A percentile compares a stretch with the other conserved stretches of the same genome.
These are phyloP conservation scores for Bombus superbus DNA, from an alignment of 1,140 invertebrate genomes.

Conservation along the genomic window DNA sequence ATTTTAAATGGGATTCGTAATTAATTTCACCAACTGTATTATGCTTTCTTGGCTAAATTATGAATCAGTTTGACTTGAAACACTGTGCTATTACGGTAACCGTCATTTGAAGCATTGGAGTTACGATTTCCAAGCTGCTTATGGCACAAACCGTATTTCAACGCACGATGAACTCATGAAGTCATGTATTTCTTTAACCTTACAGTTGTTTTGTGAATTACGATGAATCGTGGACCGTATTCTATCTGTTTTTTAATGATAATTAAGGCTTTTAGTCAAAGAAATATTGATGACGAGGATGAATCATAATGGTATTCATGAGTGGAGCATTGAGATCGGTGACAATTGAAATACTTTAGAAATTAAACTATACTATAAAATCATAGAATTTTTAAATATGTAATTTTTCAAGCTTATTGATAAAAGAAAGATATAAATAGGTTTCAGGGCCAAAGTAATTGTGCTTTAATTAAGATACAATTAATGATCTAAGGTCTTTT, in stretches of 20 bases:
- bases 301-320: neutral
- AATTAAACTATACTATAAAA: neutral
- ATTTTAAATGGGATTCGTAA: conserved; percentile 24
- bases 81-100: neutral
- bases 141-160: neutral
- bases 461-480: neutral
- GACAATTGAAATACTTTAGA: neutral
- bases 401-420: neutral
- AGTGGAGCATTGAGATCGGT: neutral
- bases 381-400: neutral
- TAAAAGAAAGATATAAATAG: no score
- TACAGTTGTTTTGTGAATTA: neutral
- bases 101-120: neutral
- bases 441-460: no score
- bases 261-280: neutral
- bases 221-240: neutral
- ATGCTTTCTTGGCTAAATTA: conserved; percentile 32
- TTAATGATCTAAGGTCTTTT: neutral
- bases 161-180: neutral
- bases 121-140: neutral
- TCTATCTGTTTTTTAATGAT: neutral
- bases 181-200: neutral
- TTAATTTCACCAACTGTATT: neutral
- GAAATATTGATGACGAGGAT: neutral
- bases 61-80: conserved; percentile 12